Evolutionary conservation across 2,797 vertebrate genomes (phyloP), one percentile per base, ranked within the genome.

Genomic region (Malacoraja senta): DNA sequence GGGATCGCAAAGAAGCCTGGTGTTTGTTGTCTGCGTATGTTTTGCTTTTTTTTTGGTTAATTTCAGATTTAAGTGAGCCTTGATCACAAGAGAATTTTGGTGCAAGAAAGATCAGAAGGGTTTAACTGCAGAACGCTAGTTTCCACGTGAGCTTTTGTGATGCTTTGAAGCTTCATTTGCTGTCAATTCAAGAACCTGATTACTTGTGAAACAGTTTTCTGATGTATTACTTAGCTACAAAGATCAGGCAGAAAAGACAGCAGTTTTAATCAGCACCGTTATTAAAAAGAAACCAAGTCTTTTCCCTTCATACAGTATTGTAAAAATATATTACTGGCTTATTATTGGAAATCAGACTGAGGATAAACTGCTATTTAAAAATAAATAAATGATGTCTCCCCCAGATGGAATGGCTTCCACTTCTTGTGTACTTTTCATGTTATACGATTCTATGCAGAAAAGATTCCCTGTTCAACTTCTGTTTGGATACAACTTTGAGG

Each of bases 1-100:
- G 95, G 94, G 96, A 96, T 96, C 95, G 95, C 95, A 96, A 93
- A 94, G 94, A 91, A 94, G 95, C 95, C 96, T 95, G 94, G 0
- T 95, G 95, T 95, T 93, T 91, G 63, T 71, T 94, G 95, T 94
- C 94, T 94, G 93, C 95, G 95, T 96, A 95, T 95, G 95, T 94
- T 96, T 94, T 94, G 95, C 93, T 95, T 95, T 95, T 94, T 91
- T 93, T 96, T 96, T 96, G 44, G 95, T 94, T 96, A 71, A 96
- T 96, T 96, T 95, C 58, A 58, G 90, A 92, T 92, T 92, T 92
- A 78, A 53, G 38, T 86, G 72, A 93, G 72, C 90, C 90, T 92
- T 92, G 90, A 91, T 93, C 76, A 84, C n/a, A 61, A 78, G 84
- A 93, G 93, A 91, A 53, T 91, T 93, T 93, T 90, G 61, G 65